Evolutionary conservation across 2,797 vertebrate genomes (phyloP).

Genomic region (Macrochelys suwanniensis): DNA sequence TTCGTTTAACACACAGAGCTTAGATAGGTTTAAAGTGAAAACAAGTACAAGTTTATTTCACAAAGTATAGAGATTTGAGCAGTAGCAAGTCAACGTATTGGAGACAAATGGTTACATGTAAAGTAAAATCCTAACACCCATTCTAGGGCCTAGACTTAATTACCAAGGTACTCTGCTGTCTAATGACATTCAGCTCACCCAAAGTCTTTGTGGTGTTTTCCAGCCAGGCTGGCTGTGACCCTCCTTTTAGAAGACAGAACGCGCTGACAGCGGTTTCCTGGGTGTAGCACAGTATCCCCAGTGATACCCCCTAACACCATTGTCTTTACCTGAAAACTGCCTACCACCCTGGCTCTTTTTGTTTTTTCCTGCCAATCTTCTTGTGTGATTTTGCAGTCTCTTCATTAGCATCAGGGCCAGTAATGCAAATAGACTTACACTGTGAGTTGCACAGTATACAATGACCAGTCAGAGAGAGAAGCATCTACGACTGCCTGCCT

Average conservation of each 20-base stretch:
- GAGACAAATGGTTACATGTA: not conserved
- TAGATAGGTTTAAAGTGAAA: not conserved
- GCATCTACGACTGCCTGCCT: not conserved
- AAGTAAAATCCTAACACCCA: not conserved
- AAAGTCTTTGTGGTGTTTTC: not conserved
- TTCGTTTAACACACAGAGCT: not conserved
- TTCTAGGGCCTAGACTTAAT: not conserved
- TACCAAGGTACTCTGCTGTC: not conserved
- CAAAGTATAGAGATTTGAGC: no score
- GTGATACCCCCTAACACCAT: not conserved
- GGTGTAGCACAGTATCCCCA: not conserved
- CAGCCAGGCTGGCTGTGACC: not conserved
- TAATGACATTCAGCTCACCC: not conserved
- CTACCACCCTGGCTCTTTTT: no score
- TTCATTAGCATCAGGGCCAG: not conserved
- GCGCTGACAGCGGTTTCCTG: not conserved
- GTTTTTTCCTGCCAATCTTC: not conserved
- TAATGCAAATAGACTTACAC: not conserved
- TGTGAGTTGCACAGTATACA: not conserved
- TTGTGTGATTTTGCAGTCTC: not conserved
- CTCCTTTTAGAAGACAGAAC: not conserved
- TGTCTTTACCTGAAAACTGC: not conserved
- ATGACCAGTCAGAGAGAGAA: not conserved
- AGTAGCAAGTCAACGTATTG: not conserved
- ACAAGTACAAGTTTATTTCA: not conserved